phyloP scores from a whole-genome alignment of 2,797 vertebrate genomes.

The Paguma larvata region DNA sequence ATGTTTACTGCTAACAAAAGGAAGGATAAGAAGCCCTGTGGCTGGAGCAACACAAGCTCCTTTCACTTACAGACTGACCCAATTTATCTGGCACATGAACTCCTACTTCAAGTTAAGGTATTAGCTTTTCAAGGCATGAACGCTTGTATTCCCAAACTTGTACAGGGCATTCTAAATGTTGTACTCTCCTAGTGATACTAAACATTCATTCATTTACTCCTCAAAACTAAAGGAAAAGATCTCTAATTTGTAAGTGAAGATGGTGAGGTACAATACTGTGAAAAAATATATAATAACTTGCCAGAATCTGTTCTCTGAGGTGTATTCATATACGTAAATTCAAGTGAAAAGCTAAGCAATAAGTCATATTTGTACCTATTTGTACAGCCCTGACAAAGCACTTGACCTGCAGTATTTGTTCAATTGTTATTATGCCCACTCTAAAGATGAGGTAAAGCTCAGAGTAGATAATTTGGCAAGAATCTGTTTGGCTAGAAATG shows the following conservation, averaged over 20 bases:
- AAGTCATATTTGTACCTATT: neutral
- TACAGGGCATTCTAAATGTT: neutral
- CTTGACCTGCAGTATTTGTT: too few species aligned
- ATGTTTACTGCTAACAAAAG: slow-evolving; percentile 65
- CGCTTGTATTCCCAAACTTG: neutral
- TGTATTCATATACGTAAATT: neutral
- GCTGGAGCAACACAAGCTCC: slow-evolving; percentile 18
- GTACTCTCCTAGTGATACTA: neutral
- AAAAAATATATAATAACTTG: neutral
- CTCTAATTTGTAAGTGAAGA: neutral
- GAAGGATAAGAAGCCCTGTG: neutral
- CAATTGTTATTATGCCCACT: neutral
- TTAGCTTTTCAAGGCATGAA: neutral
- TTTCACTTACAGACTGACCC: slow-evolving; percentile 68
- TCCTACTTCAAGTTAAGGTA: neutral
- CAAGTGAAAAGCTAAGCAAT: neutral
- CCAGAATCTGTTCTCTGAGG: slow-evolving; percentile 6
- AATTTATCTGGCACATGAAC: slow-evolving; percentile 40
- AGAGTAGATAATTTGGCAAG: neutral
- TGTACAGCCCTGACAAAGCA: neutral
- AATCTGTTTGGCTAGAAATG: neutral
- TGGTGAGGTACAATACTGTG: neutral
- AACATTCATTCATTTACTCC: neutral
- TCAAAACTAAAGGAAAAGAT: neutral
- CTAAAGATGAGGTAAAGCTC: neutral